These are phyloP conservation scores for Phoebastria nigripes DNA, from an alignment of 2,797 vertebrate species.

Conservation along the genomic window DNA sequence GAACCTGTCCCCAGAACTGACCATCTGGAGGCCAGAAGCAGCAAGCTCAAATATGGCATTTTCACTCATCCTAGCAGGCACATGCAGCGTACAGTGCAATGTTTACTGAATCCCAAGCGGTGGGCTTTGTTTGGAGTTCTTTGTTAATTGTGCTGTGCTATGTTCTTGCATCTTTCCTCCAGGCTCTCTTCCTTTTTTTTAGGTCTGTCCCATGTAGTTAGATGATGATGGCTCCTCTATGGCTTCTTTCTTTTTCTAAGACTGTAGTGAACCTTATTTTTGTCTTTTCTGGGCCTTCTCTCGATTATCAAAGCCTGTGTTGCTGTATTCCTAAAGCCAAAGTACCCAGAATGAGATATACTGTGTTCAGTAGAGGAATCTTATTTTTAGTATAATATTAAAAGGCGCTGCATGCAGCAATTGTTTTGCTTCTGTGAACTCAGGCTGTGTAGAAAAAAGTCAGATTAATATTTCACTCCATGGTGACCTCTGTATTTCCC, in stretches of 20 bases:
- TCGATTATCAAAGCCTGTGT: not conserved
- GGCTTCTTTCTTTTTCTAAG: not conserved
- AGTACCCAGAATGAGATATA: not conserved
- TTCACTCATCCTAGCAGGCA: not conserved
- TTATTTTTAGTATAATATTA: not conserved
- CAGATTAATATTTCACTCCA: not conserved
- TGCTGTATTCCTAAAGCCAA: not conserved
- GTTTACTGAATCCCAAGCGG: not conserved
- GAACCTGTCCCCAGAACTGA: not conserved
- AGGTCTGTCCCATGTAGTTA: not conserved
- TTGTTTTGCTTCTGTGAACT: not conserved
- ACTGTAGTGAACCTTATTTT: not conserved
- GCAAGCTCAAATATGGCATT: not conserved
- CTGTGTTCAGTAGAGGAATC: not conserved
- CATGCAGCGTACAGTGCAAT: not conserved
- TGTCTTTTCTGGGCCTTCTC: not conserved
- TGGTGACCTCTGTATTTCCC: not conserved
- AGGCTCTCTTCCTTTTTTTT: not conserved
- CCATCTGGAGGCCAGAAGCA: not conserved
- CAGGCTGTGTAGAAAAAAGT: not conserved
- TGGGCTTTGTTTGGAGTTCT: fast-evolving
- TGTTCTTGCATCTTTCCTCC: not conserved
- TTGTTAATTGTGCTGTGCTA: not conserved
- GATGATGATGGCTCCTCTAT: not conserved
- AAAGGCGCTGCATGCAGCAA: not conserved